Conservation (phyloP, 2,113 vertebrate genomes). For the Steatornis caripensis region DNA sequence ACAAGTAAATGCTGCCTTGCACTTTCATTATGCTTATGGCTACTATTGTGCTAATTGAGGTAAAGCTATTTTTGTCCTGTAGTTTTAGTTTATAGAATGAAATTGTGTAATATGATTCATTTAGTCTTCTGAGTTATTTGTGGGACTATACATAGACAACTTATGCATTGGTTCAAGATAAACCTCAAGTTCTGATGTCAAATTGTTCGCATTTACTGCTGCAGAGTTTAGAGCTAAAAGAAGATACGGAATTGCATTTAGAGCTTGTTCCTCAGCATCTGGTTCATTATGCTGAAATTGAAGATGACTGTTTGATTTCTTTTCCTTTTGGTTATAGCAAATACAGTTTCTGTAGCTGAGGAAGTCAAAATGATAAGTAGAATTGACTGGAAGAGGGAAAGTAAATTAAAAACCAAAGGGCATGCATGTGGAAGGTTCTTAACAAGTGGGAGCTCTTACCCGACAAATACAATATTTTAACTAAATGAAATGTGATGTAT, state of each 20-base stretch:
- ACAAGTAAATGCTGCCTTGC: neutral
- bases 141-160: neutral
- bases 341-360: neutral
- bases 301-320: neutral
- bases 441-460: neutral
- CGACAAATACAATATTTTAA: neutral
- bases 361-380: neutral
- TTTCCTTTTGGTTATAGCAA: neutral
- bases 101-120: neutral
- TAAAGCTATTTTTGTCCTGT: neutral
- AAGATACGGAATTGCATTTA: neutral
- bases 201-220: neutral
- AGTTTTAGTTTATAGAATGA: neutral
- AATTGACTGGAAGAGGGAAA: neutral
- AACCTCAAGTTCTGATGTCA: neutral
- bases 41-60: neutral
- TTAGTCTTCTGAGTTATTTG: neutral
- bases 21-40: neutral
- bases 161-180: neutral
- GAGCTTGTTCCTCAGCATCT: neutral
- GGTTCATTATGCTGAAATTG: neutral
- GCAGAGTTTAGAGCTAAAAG: neutral
- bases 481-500: neutral
- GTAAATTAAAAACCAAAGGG: neutral
- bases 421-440: neutral